phyloP scores from a whole-genome alignment of 2,888 invertebrate species.

The Caenorhabditis sp. region DNA sequence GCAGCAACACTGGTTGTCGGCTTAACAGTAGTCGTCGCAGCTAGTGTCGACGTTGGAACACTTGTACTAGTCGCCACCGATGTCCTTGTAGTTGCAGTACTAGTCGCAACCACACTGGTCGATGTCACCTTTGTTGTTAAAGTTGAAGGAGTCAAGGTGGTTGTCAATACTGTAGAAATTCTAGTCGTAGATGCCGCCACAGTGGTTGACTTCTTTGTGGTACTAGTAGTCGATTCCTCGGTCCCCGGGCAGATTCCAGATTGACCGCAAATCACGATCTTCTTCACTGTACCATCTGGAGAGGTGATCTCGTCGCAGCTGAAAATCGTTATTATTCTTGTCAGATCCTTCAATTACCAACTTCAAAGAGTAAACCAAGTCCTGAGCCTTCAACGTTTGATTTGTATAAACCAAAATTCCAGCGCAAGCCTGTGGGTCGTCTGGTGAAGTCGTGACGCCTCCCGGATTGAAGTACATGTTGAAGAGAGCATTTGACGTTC shows the following conservation, averaged over 20 bases:
- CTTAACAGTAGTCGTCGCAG: background rate
- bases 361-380: slow-evolving; percentile 46
- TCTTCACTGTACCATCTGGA: slow-evolving; percentile 28
- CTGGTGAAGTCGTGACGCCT: slow-evolving; percentile 20
- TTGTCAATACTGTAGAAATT: background rate
- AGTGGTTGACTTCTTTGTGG: background rate
- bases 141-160: background rate
- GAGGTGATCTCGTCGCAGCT: slow-evolving; percentile 38
- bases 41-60: background rate
- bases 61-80: background rate
- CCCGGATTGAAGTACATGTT: slow-evolving; percentile 26
- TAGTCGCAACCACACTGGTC: background rate
- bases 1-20: no score
- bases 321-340: background rate
- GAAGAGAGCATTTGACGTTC: slow-evolving; percentile 32
- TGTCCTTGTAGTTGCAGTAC: background rate
- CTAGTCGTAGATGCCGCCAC: no score
- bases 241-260: slow-evolving; percentile 29
- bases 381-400: slow-evolving; percentile 5
- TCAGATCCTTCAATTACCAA: background rate
- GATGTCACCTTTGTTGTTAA: background rate
- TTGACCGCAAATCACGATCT: slow-evolving; percentile 46
- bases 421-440: slow-evolving; percentile 35
- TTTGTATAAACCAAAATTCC: slow-evolving; percentile 42
- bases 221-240: background rate